Percentiles rank a stretch among this genome's conserved stretches.
phyloP scores from a whole-genome alignment of 2,797 vertebrate genomes.

The Siniperca scherzeri region DNA sequence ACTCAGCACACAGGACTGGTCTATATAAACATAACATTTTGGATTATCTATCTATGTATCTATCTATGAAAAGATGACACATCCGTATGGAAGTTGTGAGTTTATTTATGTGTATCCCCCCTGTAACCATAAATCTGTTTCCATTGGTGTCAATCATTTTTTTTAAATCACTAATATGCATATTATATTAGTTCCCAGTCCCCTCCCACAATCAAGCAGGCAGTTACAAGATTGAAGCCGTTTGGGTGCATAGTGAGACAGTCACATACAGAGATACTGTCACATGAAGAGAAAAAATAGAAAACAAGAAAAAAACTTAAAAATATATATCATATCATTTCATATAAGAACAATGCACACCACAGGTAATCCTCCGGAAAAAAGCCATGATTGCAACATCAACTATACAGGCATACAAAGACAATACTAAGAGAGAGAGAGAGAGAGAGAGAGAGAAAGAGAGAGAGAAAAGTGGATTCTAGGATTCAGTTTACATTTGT shows the following conservation, averaged over 20 bases:
- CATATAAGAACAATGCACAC: constrained; percentile 88
- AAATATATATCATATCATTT: constrained; percentile 86
- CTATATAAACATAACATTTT: no score
- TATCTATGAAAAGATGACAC: constrained; percentile 51
- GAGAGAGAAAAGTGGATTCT: constrained; percentile 58
- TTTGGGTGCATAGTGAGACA: constrained; percentile 98
- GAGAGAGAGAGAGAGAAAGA: constrained; percentile 55
- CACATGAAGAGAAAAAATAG: constrained; percentile 88
- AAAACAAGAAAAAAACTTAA: constrained; percentile 85
- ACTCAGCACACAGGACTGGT: no score
- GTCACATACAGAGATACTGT: constrained; percentile 87
- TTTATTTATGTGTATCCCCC: constrained; percentile 97
- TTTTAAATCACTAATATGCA: constrained; percentile 80
- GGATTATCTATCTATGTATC: not conserved
- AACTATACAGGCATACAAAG: constrained; percentile 94
- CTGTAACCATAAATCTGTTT: constrained; percentile 84
- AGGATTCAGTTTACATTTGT: constrained; percentile 72
- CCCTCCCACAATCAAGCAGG: constrained; percentile 89
- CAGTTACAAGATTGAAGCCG: constrained; percentile 91
- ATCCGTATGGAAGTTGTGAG: constrained; percentile 92
- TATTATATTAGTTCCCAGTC: constrained; percentile 79
- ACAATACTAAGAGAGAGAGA: constrained; percentile 83
- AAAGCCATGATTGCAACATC: constrained; percentile 91
- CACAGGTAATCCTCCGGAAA: constrained; percentile 92
- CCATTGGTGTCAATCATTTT: constrained; percentile 74